Base-by-base conservation (phyloP, 1,140 invertebrate genomes). In the Lepidotrigona ventralis region DNA sequence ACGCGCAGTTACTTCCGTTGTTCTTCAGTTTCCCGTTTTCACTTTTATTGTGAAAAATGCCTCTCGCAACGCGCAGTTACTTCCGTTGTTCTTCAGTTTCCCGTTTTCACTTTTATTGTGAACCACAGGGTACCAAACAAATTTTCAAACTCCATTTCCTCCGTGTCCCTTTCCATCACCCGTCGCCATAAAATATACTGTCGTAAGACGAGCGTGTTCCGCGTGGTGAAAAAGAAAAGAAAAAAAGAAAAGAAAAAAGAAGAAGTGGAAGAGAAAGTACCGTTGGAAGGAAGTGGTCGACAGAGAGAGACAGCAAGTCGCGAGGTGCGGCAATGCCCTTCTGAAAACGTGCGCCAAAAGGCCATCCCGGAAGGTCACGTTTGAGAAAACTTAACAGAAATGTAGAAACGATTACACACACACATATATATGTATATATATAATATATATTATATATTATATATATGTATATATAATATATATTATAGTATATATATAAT, bases 311-410 rank as follows among this genome's bases (percentile, higher is more conserved):
- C 64, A 64, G 33, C 63, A 74, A 60, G 33, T 79, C 56, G 51
- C 79, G 39, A 87, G 77, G 63, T 86, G 69, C 53, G 72, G 69
- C 72, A 86, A 78, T 73, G 78, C 69, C 39, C 75, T 87, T 70
- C 64, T 79, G 63, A 53, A n/a, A 79, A 79, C 71, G n/a, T 54
- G n/a, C 58, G 58, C 8, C 9, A 58, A 86, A 84, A 84, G 81
- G 46, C 23, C 64, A 39, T 69, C 69, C 39, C 19, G 58, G 56
- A 79, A 83, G 76, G 81, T 26, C 81, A 69, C 56, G 68, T 46
- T 54, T 64, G 14, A 63, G 56, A 26, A 72, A 78, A 83, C 9
- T 23, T 11, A 26, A 14, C 19, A 26, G 64, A 6, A 66, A 73
- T 26, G 66, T 63, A 33, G 33, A 33, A 33, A 33, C 33, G 2